Evolutionary conservation across 2,888 invertebrate genomes (phyloP), one percentile per base, ranked within the genome.

Genomic region (Ariolimax columbianus): DNA sequence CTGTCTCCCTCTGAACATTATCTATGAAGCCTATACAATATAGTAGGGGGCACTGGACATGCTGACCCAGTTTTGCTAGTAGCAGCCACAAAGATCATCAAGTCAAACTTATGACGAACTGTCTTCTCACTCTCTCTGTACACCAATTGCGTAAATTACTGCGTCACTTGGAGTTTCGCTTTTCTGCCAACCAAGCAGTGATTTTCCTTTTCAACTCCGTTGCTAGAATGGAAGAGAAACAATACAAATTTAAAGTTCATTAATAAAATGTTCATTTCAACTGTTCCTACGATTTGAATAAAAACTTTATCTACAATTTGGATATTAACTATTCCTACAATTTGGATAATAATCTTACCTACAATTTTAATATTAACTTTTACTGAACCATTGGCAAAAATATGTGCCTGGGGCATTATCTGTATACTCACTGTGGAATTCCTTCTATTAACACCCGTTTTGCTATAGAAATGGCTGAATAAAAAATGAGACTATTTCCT

Each of bases 141-240:
- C 43, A 30, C 26, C n/a, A 30, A 17, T 9, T 40, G 26, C 11
- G n/a, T n/a, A n/a, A 1, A 26, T 23, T 51, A 33, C 30, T 36
- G 23, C 9, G 63, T 80, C 66, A 85, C 33, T 63, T 80, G 26
- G 73, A 79, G 17, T 77, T 83, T 77, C 83, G 79, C 81, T 97
- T 97, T 92, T 97, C 96, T 89, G 96, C 96, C 93, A 97, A 97
- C 98, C 98, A 98, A 91, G 96, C 96, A 90, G 96, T 95, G 94
- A 98, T 98, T 92, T 96, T 96, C 93, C 97, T 96, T 95, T 97
- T 98, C 88, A 98, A 95, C 92, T 98, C 98, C 81, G 96, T 95
- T 89, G 96, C 97, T 96, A 95, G 63, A 95, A 88, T 95, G 90
- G 89, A 89, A 82, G 33, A 86, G 77, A 80, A 79, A 85, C 3